A percentile compares a stretch with the other conserved stretches of the same genome.
These are phyloP conservation scores for Baronia brevicornis DNA, from an alignment of 2,888 invertebrate species.

Conservation along the genomic window DNA sequence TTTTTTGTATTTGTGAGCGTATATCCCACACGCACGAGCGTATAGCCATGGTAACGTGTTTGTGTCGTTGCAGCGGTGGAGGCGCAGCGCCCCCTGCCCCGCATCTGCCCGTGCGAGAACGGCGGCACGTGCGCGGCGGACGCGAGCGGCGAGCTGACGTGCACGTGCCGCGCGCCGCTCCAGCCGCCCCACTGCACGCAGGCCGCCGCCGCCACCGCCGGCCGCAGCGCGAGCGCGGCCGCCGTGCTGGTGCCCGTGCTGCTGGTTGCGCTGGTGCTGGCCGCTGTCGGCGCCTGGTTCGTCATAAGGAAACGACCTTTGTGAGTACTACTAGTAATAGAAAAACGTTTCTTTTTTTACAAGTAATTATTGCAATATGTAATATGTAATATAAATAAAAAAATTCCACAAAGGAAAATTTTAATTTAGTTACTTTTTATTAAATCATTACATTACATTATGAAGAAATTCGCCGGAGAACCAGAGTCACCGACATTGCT, in stretches of 20 bases:
- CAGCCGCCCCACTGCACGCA: conserved; percentile 83
- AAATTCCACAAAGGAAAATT: too few species aligned
- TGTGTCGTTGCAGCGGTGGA: conserved; percentile 77
- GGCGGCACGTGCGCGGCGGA: conserved; percentile 83
- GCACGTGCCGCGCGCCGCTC: conserved; percentile 78
- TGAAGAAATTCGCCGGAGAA: too few species aligned
- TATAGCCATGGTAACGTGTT: too few species aligned
- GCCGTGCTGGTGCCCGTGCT: conserved; percentile 89
- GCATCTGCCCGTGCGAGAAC: conserved; percentile 89
- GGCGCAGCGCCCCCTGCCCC: conserved; percentile 82
- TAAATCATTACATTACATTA: too few species aligned
- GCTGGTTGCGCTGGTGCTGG: conserved; percentile 80
- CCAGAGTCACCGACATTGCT: too few species aligned
- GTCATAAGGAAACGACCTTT: conserved; percentile 86
- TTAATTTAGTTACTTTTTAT: too few species aligned
- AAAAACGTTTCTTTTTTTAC: too few species aligned
- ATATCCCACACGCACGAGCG: too few species aligned
- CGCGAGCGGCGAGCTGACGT: conserved; percentile 74
- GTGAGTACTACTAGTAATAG: conserved; percentile 69
- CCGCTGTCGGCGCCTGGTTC: conserved; percentile 85
- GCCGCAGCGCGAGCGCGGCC: conserved; percentile 76
- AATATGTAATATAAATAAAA: neutral
- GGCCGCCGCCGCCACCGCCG: conserved; percentile 72
- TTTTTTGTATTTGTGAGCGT: too few species aligned
- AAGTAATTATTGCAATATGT: neutral